These are phyloP conservation scores for Globicephala melas DNA, from an alignment of 2,113 vertebrate genomes.

Conservation along the genomic window DNA sequence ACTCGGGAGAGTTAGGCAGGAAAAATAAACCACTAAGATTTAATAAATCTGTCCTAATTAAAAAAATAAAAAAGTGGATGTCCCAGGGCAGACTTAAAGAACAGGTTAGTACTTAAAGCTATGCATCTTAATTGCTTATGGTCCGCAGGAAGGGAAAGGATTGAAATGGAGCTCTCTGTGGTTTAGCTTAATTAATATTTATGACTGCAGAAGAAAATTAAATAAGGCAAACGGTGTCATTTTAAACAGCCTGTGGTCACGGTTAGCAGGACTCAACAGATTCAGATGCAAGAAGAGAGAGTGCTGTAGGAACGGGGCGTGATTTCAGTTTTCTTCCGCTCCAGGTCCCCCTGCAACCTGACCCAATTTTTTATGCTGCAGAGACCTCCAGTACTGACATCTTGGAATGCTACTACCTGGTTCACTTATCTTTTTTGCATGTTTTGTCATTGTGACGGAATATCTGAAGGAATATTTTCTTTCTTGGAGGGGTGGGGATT, in stretches of 20 bases:
- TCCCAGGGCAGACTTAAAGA: background rate
- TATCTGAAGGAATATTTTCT: background rate
- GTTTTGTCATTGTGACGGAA: background rate
- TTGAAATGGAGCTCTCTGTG: constrained; percentile 48
- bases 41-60: constrained; percentile 46
- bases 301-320: background rate
- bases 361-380: background rate
- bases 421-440: background rate
- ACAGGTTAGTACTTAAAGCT: constrained; percentile 14
- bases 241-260: constrained; percentile 59
- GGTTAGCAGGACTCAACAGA: constrained; percentile 18
- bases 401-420: background rate
- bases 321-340: background rate
- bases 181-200: constrained; percentile 71
- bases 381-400: background rate
- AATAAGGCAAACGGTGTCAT: constrained; percentile 59
- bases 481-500: background rate
- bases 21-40: constrained; percentile 33
- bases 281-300: background rate
- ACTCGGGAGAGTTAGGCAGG: constrained; percentile 2
- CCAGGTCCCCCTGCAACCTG: background rate
- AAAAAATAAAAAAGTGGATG: constrained; percentile 4
- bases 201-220: constrained; percentile 68
- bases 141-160: constrained; percentile 38
- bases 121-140: constrained; percentile 51